Evolutionary conservation across 2,888 invertebrate species (phyloP).

Genomic region (Volucella bombylans): DNA sequence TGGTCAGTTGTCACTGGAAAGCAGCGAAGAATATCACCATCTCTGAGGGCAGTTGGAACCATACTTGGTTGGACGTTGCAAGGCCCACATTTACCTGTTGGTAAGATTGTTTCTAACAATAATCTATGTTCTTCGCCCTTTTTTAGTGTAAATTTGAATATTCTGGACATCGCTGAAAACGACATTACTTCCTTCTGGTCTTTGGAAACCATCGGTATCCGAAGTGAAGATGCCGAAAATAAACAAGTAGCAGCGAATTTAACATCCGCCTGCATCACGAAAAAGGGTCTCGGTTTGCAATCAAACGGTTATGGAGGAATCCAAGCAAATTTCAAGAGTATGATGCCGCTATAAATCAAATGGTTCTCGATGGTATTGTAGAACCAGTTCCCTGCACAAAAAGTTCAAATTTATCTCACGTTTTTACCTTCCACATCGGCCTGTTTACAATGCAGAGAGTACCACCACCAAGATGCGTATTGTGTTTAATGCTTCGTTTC

Average conservation of each 20-base stretch:
- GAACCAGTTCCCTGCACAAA: no score
- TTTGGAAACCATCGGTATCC: constrained; percentile 9
- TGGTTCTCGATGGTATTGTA: no score
- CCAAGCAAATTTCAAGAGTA: no score
- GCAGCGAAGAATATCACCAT: constrained; percentile 2
- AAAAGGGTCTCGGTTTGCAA: not conserved
- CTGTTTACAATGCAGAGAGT: no score
- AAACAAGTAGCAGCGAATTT: not conserved
- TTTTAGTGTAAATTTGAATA: not conserved
- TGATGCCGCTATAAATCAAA: no score
- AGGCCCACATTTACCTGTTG: constrained; percentile 1
- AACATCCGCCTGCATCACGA: constrained; percentile 1
- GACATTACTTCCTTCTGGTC: not conserved
- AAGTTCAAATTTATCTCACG: no score
- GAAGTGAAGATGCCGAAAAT: constrained; percentile 18
- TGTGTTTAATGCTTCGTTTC: no score
- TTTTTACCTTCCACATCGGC: no score
- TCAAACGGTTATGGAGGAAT: constrained; percentile 3
- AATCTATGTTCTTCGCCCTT: not conserved
- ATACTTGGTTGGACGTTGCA: constrained; percentile 8
- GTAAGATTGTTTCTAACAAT: not conserved
- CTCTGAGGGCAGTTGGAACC: not conserved
- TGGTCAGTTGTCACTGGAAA: not conserved
- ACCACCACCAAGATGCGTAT: no score
- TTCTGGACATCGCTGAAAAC: not conserved